Percentiles rank a stretch among this genome's conserved stretches.
These are phyloP conservation scores for Cavia aperea DNA, from an alignment of 2,113 vertebrate species.

Conservation along the genomic window DNA sequence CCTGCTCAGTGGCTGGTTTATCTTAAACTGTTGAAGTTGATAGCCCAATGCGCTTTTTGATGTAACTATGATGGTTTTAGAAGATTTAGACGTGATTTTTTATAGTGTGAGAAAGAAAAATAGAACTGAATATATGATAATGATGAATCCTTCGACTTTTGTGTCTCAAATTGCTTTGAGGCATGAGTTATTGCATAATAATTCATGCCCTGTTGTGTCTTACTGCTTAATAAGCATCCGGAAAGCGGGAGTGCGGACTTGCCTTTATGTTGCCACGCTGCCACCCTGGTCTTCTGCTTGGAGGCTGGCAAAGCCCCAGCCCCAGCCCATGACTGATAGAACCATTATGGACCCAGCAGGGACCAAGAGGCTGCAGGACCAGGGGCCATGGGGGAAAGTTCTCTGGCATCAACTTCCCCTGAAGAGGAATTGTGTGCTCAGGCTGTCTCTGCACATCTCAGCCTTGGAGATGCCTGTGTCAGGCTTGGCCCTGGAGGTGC, in stretches of 20 bases:
- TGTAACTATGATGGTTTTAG: slow-evolving; percentile 46
- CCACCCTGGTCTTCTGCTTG: background rate
- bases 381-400: background rate
- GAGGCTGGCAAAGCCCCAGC: background rate
- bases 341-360: background rate
- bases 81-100: slow-evolving; percentile 44
- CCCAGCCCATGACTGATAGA: background rate
- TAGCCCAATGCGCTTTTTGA: slow-evolving; percentile 49
- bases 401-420: background rate
- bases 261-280: background rate
- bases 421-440: background rate
- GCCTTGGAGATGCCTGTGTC: accelerated
- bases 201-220: slow-evolving; percentile 47
- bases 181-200: slow-evolving; percentile 35
- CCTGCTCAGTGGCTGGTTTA: slow-evolving; percentile 20
- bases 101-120: slow-evolving; percentile 43
- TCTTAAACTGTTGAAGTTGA: slow-evolving; percentile 21
- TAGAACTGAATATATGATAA: background rate
- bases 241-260: background rate
- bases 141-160: slow-evolving; percentile 51
- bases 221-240: slow-evolving; percentile 32
- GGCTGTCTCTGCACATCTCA: background rate
- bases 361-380: background rate
- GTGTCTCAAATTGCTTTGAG: slow-evolving; percentile 32
- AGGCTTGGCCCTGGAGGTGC: background rate